Evolutionary conservation across 2,888 invertebrate genomes (phyloP).

Genomic region (Helleia helle): DNA sequence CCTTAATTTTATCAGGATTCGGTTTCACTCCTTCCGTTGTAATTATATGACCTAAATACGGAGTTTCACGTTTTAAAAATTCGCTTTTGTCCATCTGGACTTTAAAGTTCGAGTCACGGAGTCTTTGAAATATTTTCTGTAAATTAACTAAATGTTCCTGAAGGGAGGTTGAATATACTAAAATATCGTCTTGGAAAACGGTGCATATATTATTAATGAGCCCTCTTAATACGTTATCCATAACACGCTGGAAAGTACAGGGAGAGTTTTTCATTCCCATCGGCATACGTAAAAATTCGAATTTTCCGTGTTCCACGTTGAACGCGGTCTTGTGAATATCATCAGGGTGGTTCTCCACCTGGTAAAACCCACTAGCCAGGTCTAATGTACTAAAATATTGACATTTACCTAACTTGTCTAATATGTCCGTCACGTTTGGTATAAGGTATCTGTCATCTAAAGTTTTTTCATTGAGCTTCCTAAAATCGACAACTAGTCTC

Average conservation of each 20-base stretch:
- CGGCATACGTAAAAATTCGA: background rate
- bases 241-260: slow-evolving; percentile 26
- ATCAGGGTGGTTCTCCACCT: no score
- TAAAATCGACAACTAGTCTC: no score
- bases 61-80: slow-evolving; percentile 21
- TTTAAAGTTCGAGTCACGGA: slow-evolving; percentile 24
- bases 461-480: no score
- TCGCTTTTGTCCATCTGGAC: slow-evolving; percentile 22
- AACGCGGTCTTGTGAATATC: no score
- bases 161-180: slow-evolving; percentile 24
- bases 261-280: slow-evolving; percentile 9
- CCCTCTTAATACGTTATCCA: slow-evolving; percentile 27
- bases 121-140: slow-evolving; percentile 21
- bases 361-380: no score
- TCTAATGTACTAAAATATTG: no score
- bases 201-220: slow-evolving; percentile 23
- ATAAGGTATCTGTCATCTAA: no score
- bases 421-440: no score
- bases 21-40: slow-evolving; percentile 17
- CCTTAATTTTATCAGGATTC: slow-evolving; percentile 15
- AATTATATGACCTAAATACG: slow-evolving; percentile 18
- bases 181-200: slow-evolving; percentile 30
- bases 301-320: no score
- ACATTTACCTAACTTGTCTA: no score
- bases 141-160: slow-evolving; percentile 25